These are phyloP conservation scores for Sarcophaga carnaria DNA, from an alignment of 2,888 invertebrate genomes.

Conservation along the genomic window DNA sequence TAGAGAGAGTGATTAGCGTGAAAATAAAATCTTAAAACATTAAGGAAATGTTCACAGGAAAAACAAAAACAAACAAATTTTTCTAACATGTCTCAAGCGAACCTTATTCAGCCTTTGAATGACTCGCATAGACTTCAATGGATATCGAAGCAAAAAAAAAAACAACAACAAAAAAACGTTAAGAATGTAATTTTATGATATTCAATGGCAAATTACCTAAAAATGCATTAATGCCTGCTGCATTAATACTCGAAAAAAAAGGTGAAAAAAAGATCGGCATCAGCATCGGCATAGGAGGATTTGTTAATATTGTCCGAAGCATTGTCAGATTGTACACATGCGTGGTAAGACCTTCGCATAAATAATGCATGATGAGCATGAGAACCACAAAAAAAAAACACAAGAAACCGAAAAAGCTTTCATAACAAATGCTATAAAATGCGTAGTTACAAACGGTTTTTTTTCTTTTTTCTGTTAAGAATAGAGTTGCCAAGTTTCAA, in stretches of 20 bases:
- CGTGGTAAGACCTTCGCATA: constrained; percentile 33
- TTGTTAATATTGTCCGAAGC: constrained; percentile 6
- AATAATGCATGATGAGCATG: background rate
- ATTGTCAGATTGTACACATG: constrained; percentile 44
- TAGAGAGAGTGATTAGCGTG: constrained; percentile 37
- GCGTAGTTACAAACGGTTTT: background rate
- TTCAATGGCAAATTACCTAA: constrained; percentile 62
- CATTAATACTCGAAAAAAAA: constrained; percentile 35
- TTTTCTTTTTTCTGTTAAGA: background rate
- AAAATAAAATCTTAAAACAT: constrained; percentile 33
- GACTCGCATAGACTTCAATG: background rate
- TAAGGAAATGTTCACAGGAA: constrained; percentile 46
- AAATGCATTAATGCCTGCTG: constrained; percentile 56
- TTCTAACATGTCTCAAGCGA: background rate
- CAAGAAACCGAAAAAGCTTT: background rate
- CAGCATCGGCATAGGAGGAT: constrained; percentile 25
- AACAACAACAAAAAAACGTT: background rate
- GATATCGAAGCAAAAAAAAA: constrained; percentile 8
- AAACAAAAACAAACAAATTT: background rate
- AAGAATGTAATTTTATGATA: constrained; percentile 56
- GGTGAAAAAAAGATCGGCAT: background rate
- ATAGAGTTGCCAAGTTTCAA: background rate
- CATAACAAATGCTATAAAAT: background rate
- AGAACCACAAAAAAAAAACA: background rate
- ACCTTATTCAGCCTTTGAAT: background rate